Percentiles rank a stretch among this genome's conserved stretches.
phyloP scores from a whole-genome alignment of 2,113 vertebrate species.

The Osmerus eperlanus region DNA sequence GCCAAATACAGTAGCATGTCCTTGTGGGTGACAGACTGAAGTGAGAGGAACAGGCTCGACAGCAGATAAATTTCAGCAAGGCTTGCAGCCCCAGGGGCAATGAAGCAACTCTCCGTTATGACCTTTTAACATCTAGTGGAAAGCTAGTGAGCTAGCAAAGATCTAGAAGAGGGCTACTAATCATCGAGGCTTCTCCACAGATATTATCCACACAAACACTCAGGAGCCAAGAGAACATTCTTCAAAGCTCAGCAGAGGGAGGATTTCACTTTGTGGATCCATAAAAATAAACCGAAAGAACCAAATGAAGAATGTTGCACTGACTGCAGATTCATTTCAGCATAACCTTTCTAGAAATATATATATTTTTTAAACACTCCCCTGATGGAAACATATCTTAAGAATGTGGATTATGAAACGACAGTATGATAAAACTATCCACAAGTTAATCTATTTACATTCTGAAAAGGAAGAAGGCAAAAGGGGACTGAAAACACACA shows the following conservation, averaged over 20 bases:
- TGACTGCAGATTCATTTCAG: background rate
- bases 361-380: background rate
- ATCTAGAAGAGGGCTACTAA: conserved; percentile 1
- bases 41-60: background rate
- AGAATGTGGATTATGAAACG: background rate
- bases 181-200: background rate
- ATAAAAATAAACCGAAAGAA: background rate
- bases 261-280: background rate
- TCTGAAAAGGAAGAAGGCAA: background rate
- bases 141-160: background rate
- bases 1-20: background rate
- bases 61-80: background rate
- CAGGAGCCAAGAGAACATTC: conserved; percentile 9
- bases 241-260: conserved; percentile 10
- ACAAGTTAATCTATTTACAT: background rate
- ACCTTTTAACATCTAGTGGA: background rate
- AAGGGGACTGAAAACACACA: background rate
- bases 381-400: background rate
- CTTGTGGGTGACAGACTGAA: conserved; percentile 2
- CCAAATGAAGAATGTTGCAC: background rate
- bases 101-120: background rate
- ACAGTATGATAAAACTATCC: background rate
- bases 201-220: background rate
- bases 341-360: background rate
- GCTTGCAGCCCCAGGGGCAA: background rate